A percentile compares a stretch with the other conserved stretches of the same genome.
Conservation (phyloP, 2,888 invertebrate species). For the Hylaea fasciaria region DNA sequence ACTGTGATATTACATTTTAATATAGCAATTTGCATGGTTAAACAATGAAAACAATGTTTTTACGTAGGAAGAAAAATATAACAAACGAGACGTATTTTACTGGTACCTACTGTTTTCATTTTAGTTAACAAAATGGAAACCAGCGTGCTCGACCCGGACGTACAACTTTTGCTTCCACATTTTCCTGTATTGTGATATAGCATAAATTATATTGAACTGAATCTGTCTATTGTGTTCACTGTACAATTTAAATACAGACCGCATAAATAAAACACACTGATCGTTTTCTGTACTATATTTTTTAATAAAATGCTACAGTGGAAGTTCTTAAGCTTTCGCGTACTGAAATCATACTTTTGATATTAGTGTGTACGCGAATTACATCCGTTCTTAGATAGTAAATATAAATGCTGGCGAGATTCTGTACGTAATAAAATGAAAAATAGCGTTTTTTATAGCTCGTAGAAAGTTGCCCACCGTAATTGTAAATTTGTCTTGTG, state of each 20-base stretch:
- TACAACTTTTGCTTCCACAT: slow-evolving; percentile 32
- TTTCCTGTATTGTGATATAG: slow-evolving; percentile 8
- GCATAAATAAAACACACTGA: not conserved
- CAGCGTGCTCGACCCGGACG: slow-evolving; percentile 31
- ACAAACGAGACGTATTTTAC: slow-evolving; percentile 18
- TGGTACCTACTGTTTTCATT: too few relatives aligned
- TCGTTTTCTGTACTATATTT: too few relatives aligned
- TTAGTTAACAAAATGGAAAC: slow-evolving; percentile 33
- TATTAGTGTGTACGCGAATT: too few relatives aligned
- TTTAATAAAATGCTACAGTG: too few relatives aligned
- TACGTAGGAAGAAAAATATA: slow-evolving; percentile 14
- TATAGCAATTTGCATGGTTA: not conserved
- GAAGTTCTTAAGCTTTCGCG: too few relatives aligned
- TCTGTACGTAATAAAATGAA: too few relatives aligned
- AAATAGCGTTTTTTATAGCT: not conserved
- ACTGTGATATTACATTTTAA: slow-evolving; percentile 1
- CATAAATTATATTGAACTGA: too few relatives aligned
- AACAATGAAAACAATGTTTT: slow-evolving; percentile 20
- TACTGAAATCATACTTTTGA: too few relatives aligned
- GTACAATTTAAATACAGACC: too few relatives aligned
- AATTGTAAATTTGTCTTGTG: slow-evolving; percentile 51
- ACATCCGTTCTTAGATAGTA: too few relatives aligned
- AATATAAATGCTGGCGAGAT: too few relatives aligned
- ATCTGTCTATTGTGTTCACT: too few relatives aligned
- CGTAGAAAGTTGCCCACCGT: slow-evolving; percentile 34